These are phyloP conservation scores for Phortica magna DNA, from an alignment of 2,888 invertebrate species.

Conservation along the genomic window DNA sequence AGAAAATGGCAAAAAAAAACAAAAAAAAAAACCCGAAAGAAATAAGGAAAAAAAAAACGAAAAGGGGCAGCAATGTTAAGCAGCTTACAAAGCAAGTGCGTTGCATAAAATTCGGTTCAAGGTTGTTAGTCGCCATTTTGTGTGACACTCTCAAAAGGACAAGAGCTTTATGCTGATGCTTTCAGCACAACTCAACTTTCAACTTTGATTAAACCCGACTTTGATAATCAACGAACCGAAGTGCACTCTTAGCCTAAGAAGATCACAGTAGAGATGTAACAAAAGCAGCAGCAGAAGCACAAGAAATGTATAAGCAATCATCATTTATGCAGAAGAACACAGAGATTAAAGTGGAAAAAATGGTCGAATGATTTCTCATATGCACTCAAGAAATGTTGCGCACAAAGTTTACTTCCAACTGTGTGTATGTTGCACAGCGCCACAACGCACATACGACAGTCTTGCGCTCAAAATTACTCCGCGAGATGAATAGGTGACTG, in stretches of 20 bases:
- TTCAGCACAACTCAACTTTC: neutral
- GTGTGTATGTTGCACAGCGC: no score
- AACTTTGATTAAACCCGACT: neutral
- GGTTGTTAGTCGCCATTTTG: conserved; percentile 11
- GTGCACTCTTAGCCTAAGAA: no score
- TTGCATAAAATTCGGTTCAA: conserved; percentile 21
- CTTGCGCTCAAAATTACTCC: neutral
- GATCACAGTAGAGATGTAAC: no score
- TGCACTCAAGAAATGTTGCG: no score
- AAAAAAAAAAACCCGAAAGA: neutral
- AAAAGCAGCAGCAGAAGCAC: no score
- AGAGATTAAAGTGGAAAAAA: no score
- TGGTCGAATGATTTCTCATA: no score
- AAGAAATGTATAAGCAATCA: neutral
- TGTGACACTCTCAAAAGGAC: conserved; percentile 4
- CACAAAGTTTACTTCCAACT: no score
- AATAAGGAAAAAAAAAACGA: neutral
- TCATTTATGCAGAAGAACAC: no score
- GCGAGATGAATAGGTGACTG: no score
- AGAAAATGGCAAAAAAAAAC: neutral
- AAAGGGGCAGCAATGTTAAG: conserved; percentile 1
- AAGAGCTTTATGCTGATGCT: neutral
- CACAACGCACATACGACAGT: neutral
- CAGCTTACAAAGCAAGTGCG: conserved; percentile 3
- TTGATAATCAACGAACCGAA: no score